Evolutionary conservation across 1,140 invertebrate species (phyloP).

Genomic region (Drosophila repleta): DNA sequence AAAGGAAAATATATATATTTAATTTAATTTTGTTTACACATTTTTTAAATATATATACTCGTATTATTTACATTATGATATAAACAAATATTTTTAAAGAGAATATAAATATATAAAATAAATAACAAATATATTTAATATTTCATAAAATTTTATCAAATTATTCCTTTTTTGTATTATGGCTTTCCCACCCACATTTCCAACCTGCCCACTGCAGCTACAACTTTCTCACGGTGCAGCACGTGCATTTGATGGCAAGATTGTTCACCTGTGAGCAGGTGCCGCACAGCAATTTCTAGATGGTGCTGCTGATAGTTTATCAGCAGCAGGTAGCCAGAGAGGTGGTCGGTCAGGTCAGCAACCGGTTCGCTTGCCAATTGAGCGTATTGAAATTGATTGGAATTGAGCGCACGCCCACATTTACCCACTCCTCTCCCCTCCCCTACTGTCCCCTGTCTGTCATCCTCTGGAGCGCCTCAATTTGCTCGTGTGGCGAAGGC

Average conservation of each 20-base stretch:
- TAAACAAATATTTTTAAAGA: no score
- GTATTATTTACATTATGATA: no score
- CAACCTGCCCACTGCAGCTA: no score
- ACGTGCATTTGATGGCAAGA: slow-evolving; percentile 9
- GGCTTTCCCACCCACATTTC: no score
- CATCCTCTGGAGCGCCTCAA: background rate
- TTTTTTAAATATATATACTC: no score
- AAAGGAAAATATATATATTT: no score
- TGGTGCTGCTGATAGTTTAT: slow-evolving; percentile 10
- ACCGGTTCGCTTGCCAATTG: slow-evolving; percentile 17
- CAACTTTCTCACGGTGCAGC: background rate
- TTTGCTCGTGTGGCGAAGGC: background rate
- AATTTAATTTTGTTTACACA: no score
- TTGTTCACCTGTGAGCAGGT: background rate
- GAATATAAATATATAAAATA: no score
- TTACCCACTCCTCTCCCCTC: background rate
- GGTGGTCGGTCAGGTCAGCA: slow-evolving; percentile 13
- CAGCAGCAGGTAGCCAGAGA: background rate
- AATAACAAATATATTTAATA: no score
- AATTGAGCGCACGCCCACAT: slow-evolving; percentile 35
- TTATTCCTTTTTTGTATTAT: no score
- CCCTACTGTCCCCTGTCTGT: no score
- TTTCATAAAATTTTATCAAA: no score
- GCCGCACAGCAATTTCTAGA: background rate
- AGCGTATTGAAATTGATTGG: slow-evolving; percentile 35